Base-by-base conservation (phyloP, 2,113 vertebrate genomes). In the Gymnocephalus cernua region DNA sequence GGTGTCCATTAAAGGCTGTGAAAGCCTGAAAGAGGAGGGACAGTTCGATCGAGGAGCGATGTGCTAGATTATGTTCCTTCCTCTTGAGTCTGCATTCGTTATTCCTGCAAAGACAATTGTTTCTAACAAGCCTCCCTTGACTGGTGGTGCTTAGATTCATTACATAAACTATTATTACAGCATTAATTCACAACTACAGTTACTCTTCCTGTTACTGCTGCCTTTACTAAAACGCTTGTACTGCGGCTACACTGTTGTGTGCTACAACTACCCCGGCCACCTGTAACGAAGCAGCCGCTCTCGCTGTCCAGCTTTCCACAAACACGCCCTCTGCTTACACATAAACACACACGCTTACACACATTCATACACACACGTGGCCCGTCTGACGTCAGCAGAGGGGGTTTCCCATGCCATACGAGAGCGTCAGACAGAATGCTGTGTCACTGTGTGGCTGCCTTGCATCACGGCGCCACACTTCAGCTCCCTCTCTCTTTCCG, bases 371-470 rank as follows among this genome's bases (percentile, higher is more conserved):
- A 62, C 77, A 77, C 93, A 94, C 91, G 91, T 93, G 92, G 88
- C 74, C 82, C 10, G 4, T 45, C 14, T 94, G 94, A 95, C 93
- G 94, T 95, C 92, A 92, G 88, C 63, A 25, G 86, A 92, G 90
- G 92, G 93, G 91, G 87, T 93, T 94, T 91, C 93, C 93, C 89
- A 18, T 81, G 85, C 86, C 87, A 74, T 87, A 86, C 16, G 44
- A 91, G 89, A 68, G 88, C 80, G 54, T 90, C 90, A 92, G 89
- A 86, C 88, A 84, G 84, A 93, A 89, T 62, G 93, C 95, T 94
- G 93, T 91, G 93, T 95, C 95, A 95, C 89, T 35, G 83, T 41
- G 74, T 19, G 72, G 79, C 80, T 88, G 89, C 88, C 85, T 87
- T 66, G 74, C 86, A 83, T 86, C 74, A 41, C 84, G 70, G 73